Percentiles rank a stretch among this genome's conserved stretches.
phyloP scores from a whole-genome alignment of 2,113 vertebrate genomes.

The Strix aluco region DNA sequence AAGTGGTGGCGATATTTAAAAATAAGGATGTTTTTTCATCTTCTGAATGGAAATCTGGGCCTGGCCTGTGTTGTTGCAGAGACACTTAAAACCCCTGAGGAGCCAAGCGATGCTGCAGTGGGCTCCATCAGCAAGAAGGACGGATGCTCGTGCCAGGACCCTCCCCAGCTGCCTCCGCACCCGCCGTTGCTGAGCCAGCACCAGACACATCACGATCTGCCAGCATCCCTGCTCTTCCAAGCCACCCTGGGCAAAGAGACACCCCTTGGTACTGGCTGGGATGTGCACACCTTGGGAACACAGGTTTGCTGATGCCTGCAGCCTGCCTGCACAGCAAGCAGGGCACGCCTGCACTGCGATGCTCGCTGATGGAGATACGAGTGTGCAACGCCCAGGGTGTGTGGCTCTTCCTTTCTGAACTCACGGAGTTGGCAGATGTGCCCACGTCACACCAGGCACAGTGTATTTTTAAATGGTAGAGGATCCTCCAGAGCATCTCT shows the following conservation, averaged over 20 bases:
- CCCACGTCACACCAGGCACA: neutral
- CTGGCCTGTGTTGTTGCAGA: neutral
- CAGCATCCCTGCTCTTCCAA: neutral
- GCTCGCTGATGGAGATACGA: too few species aligned
- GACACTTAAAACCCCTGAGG: neutral
- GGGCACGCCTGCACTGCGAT: rapidly evolving
- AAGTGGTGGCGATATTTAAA: neutral
- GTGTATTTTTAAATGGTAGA: neutral
- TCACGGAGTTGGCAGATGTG: neutral
- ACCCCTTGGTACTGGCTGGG: rapidly evolving
- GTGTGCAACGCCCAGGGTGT: rapidly evolving
- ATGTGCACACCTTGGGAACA: neutral
- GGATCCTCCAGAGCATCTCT: neutral
- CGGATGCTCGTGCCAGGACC: rapidly evolving
- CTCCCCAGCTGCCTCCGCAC: neutral
- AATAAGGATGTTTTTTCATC: neutral
- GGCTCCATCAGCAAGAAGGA: neutral
- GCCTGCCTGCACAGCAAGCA: neutral
- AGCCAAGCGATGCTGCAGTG: rapidly evolving
- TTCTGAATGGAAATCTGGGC: neutral
- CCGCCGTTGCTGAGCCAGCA: neutral
- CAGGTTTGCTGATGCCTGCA: too few species aligned
- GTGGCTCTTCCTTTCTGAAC: neutral
- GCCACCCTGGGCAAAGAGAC: neutral
- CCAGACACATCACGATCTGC: rapidly evolving